Conservation (phyloP, 2,113 vertebrate species). For the Oncorhynchus nerka region DNA sequence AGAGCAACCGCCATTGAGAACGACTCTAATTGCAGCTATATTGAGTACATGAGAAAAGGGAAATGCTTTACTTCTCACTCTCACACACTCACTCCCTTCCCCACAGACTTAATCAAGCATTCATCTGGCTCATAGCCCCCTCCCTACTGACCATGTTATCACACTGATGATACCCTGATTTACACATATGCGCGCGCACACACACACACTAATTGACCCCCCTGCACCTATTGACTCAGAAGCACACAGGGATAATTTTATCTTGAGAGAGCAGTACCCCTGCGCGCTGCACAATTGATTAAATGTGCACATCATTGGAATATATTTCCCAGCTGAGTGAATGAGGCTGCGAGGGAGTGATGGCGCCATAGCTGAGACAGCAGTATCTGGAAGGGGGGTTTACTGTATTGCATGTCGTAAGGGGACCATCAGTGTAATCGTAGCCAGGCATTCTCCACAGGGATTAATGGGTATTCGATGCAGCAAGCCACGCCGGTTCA, state of each 20-base stretch:
- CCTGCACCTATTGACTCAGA: constrained; percentile 47
- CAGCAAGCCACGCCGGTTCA: neutral
- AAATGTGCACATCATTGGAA: constrained; percentile 41
- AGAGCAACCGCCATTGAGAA: neutral
- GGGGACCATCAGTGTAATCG: neutral
- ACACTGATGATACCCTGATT: neutral
- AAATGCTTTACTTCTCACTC: neutral
- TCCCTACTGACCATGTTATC: neutral
- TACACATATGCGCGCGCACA: neutral
- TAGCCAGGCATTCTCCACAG: neutral
- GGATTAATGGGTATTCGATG: neutral
- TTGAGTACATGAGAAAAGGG: neutral
- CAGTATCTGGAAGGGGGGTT: constrained; percentile 6
- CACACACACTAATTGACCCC: constrained; percentile 44
- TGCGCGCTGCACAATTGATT: constrained; percentile 50
- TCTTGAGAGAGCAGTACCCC: constrained; percentile 45
- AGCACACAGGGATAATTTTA: constrained; percentile 54
- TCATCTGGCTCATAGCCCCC: neutral
- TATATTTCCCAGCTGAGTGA: constrained; percentile 31
- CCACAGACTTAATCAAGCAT: neutral
- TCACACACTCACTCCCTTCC: neutral
- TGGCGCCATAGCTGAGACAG: constrained; percentile 26
- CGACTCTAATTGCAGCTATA: neutral
- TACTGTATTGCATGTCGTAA: neutral
- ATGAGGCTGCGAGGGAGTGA: constrained; percentile 39